phyloP scores from a whole-genome alignment of 2,888 invertebrate species.

The Deilephila porcellus region DNA sequence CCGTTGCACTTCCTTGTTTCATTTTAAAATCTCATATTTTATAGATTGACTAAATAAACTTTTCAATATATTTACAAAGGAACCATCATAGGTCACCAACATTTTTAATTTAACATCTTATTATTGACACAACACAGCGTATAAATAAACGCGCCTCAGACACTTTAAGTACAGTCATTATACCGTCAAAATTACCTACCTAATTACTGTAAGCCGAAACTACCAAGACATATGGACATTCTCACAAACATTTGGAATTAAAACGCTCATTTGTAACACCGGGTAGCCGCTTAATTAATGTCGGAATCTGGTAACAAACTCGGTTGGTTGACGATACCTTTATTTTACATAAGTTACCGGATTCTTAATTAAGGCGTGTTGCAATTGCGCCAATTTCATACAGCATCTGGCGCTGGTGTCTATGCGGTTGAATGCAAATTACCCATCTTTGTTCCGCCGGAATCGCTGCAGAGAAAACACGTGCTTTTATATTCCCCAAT shows the following conservation, averaged over 20 bases:
- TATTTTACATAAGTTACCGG: conserved; percentile 28
- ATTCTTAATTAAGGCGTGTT: conserved; percentile 34
- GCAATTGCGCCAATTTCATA: conserved; percentile 36
- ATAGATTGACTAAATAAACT: too few species aligned
- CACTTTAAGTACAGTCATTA: neutral
- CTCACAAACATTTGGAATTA: conserved; percentile 24
- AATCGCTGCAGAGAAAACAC: neutral
- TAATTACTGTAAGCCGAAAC: neutral
- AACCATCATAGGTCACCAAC: too few species aligned
- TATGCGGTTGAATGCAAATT: conserved; percentile 38
- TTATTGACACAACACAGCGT: neutral
- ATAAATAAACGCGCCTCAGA: neutral
- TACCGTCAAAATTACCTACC: neutral
- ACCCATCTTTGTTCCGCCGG: conserved; percentile 14
- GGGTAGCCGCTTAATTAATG: conserved; percentile 24
- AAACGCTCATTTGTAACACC: conserved; percentile 22
- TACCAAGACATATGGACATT: conserved; percentile 4
- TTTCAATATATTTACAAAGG: too few species aligned
- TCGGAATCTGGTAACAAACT: conserved; percentile 21
- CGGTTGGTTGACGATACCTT: conserved; percentile 25
- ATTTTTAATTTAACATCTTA: too few species aligned
- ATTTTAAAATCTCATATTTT: too few species aligned
- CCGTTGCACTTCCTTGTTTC: too few species aligned
- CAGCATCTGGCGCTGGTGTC: conserved; percentile 38
- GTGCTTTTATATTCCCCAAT: neutral